A percentile compares a stretch with the other conserved stretches of the same genome.
These are phyloP conservation scores for Borostomias antarcticus DNA, from an alignment of 2,797 vertebrate species.

Conservation along the genomic window DNA sequence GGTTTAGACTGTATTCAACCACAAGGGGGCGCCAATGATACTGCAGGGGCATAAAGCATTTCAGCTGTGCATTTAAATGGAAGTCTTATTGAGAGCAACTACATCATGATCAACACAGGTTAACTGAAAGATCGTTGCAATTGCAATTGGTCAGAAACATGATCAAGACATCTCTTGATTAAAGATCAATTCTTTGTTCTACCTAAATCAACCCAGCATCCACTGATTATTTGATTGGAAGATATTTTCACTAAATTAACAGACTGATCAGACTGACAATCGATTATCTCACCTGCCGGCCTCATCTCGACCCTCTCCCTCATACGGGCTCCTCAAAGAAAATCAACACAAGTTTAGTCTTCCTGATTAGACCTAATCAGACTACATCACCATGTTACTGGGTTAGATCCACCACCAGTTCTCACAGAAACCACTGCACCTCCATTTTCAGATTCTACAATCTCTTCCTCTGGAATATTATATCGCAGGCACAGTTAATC, in stretches of 20 bases:
- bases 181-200: background rate
- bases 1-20: constrained; percentile 2
- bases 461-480: background rate
- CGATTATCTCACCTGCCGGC: constrained; percentile 61
- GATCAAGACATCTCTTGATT: constrained; percentile 8
- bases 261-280: constrained; percentile 12
- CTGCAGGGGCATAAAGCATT: constrained; percentile 18
- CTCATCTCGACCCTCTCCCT: constrained; percentile 63
- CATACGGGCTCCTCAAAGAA: constrained; percentile 65
- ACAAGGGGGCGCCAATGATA: constrained; percentile 13
- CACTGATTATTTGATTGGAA: constrained; percentile 19
- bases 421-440: constrained; percentile 8
- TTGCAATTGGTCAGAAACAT: background rate
- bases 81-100: constrained; percentile 4
- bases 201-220: background rate
- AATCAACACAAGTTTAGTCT: constrained; percentile 63
- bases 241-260: background rate
- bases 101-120: background rate
- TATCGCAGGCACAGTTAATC: background rate
- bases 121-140: background rate
- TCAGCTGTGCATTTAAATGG: constrained; percentile 2
- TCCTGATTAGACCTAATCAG: constrained; percentile 28
- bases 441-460: background rate
- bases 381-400: constrained; percentile 10
- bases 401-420: constrained; percentile 14